phyloP scores from a whole-genome alignment of 1,140 invertebrate species.

The Popillia japonica region DNA sequence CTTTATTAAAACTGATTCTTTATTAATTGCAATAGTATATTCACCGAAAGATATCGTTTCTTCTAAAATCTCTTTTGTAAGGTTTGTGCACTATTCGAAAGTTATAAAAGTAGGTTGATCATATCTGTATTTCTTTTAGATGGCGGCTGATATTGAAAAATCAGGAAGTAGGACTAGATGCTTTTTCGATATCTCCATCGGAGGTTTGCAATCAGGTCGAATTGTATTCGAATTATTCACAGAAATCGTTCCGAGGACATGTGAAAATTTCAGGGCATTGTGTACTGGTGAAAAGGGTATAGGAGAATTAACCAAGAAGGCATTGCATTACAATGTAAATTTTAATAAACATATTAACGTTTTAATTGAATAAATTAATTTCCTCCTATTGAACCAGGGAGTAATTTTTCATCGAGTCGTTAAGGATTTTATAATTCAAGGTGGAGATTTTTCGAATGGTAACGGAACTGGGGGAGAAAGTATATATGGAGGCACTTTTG shows the following conservation, averaged over 20 bases:
- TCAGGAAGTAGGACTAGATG: slow-evolving; percentile 69
- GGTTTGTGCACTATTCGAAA: no score
- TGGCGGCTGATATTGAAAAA: slow-evolving; percentile 36
- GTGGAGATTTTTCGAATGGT: slow-evolving; percentile 86
- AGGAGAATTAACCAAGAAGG: slow-evolving; percentile 76
- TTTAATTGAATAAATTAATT: background rate
- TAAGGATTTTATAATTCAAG: slow-evolving; percentile 92
- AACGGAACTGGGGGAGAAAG: slow-evolving; percentile 93
- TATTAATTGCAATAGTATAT: no score
- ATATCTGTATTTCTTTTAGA: slow-evolving; percentile 24
- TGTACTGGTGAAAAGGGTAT: slow-evolving; percentile 90
- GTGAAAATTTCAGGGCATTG: slow-evolving; percentile 91
- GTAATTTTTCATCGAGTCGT: slow-evolving; percentile 91
- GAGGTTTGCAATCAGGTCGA: slow-evolving; percentile 83
- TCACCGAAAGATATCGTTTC: no score
- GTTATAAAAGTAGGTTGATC: no score
- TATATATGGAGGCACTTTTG: slow-evolving; percentile 89
- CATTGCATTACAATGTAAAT: slow-evolving; percentile 74
- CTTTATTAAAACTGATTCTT: no score
- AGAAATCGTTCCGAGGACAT: slow-evolving; percentile 92
- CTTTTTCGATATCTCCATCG: slow-evolving; percentile 94
- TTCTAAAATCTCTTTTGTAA: no score
- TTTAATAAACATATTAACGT: background rate
- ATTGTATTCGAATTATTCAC: slow-evolving; percentile 95
- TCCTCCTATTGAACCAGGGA: slow-evolving; percentile 64